A percentile compares a stretch with the other conserved stretches of the same genome.
Evolutionary conservation across 2,797 vertebrate species (phyloP).

Genomic region (Varecia variegata): DNA sequence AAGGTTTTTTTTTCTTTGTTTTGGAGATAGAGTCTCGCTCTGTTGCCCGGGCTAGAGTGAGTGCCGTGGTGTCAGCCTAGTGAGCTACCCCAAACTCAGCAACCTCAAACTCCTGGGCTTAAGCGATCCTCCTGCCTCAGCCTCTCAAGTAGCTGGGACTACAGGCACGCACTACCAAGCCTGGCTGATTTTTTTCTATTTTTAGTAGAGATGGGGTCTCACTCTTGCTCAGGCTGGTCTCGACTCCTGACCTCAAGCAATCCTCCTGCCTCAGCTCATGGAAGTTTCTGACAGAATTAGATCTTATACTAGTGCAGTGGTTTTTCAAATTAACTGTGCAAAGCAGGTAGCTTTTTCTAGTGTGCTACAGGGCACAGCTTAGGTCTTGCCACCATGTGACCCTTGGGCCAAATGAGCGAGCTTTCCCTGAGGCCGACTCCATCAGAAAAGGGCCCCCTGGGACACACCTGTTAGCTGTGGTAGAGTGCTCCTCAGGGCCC

Average conservation of each 20-base stretch:
- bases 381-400: neutral
- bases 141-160: too few species aligned
- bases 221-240: too few species aligned
- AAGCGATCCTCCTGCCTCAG: too few species aligned
- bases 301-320: accelerated
- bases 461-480: neutral
- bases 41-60: too few species aligned
- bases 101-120: too few species aligned
- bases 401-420: neutral
- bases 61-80: too few species aligned
- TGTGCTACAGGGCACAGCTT: neutral
- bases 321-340: neutral
- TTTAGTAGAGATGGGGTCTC: too few species aligned
- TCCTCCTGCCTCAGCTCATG: neutral
- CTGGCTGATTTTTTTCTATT: too few species aligned
- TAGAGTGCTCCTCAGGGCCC: neutral
- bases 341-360: neutral
- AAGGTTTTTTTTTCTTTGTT: neutral
- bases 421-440: neutral
- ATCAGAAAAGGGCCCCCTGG: neutral
- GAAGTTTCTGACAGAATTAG: neutral
- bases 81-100: too few species aligned
- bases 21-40: too few species aligned
- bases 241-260: too few species aligned
- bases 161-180: too few species aligned